A percentile compares a stretch with the other conserved stretches of the same genome.
Conservation (phyloP, 2,113 vertebrate genomes). For the Charina bottae region DNA sequence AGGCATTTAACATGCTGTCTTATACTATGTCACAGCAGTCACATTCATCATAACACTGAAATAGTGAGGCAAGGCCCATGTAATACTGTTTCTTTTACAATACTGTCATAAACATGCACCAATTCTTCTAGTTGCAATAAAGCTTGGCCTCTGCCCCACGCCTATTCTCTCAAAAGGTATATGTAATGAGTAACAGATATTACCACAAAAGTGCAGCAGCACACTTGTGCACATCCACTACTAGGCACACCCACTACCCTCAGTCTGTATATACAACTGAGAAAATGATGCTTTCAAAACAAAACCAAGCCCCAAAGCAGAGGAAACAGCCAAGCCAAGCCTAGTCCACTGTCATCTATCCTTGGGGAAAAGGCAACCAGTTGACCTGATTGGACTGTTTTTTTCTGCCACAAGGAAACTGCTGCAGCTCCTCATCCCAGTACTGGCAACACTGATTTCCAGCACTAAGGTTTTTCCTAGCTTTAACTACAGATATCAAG, state of each 20-base stretch:
- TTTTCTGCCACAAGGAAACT: neutral
- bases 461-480: neutral
- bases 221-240: neutral
- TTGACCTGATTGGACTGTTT: neutral
- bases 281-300: neutral
- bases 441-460: neutral
- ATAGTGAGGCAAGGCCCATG: neutral
- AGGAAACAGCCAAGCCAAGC: neutral
- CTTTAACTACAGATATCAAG: neutral
- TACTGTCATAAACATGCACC: neutral
- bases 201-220: neutral
- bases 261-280: neutral
- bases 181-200: neutral
- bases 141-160: neutral
- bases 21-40: neutral
- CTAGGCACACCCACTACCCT: neutral
- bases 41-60: neutral
- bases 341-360: neutral
- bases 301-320: neutral
- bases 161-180: neutral
- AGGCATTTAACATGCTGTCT: neutral
- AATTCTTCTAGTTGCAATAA: neutral
- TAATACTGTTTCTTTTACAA: neutral
- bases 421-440: neutral
- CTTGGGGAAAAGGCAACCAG: neutral